These are phyloP conservation scores for Pipistrellus pipistrellus DNA, from an alignment of 2,797 vertebrate species.

Conservation along the genomic window DNA sequence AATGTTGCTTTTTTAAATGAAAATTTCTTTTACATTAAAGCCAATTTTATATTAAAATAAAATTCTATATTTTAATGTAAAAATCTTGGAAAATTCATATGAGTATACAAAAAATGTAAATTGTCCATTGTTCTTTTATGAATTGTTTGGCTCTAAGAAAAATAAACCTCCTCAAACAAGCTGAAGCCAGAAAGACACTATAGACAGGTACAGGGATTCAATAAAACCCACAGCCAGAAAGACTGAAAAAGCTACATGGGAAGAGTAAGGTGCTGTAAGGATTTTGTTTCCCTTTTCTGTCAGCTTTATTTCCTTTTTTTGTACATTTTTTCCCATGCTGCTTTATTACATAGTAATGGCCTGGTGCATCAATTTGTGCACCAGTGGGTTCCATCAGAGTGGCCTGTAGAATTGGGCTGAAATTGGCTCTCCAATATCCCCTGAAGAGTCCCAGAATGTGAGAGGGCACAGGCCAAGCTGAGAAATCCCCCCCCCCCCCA, in stretches of 20 bases:
- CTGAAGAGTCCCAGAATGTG: no score
- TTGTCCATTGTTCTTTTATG: background rate
- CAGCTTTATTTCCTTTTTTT: background rate
- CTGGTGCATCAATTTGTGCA: no score
- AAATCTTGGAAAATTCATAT: background rate
- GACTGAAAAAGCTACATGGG: background rate
- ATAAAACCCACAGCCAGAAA: background rate
- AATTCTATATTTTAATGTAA: background rate
- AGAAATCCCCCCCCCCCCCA: no score
- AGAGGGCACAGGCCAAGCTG: no score
- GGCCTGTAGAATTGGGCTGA: no score
- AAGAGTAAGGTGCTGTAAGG: background rate
- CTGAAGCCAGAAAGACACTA: background rate
- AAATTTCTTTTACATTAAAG: background rate
- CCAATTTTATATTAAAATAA: background rate
- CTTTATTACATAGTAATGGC: background rate
- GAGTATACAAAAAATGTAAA: constrained; percentile 8
- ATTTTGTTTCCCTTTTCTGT: background rate
- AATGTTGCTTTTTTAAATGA: constrained; percentile 8
- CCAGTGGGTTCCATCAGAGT: no score
- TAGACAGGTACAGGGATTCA: background rate
- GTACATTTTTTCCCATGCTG: background rate
- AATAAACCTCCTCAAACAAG: background rate
- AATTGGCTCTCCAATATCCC: no score
- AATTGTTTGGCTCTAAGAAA: constrained; percentile 1